Evolutionary conservation across 2,797 vertebrate genomes (phyloP).

Genomic region (Coreius guichenoti): DNA sequence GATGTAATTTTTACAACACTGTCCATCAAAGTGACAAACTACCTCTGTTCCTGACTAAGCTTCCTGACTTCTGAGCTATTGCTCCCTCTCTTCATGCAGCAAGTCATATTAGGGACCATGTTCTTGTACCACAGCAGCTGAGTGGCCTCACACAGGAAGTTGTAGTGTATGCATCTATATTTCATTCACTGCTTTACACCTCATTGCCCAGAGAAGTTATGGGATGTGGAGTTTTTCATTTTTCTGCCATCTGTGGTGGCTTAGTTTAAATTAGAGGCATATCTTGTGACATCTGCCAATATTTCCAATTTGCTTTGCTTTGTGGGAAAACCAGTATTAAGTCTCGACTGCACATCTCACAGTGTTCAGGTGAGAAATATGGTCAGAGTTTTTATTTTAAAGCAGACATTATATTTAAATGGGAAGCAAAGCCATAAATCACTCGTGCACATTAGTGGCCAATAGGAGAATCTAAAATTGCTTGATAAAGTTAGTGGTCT

Average conservation of each 20-base stretch:
- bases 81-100: not conserved
- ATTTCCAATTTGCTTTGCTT: not conserved
- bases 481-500: not conserved
- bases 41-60: not conserved
- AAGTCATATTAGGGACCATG: constrained; percentile 3
- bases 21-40: too few relatives aligned
- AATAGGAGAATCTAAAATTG: not conserved
- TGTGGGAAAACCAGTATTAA: not conserved
- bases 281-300: constrained; percentile 18
- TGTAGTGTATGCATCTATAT: not conserved
- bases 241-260: not conserved
- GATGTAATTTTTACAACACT: not conserved
- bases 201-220: constrained; percentile 12
- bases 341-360: constrained; percentile 5
- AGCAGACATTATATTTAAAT: constrained; percentile 8
- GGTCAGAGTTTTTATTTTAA: not conserved
- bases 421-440: not conserved
- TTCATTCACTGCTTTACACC: constrained; percentile 6
- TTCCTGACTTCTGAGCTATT: constrained; percentile 6
- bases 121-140: not conserved
- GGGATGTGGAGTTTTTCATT: not conserved
- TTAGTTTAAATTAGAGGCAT: constrained; percentile 20
- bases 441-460: not conserved
- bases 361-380: not conserved
- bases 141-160: not conserved